Evolutionary conservation across 2,888 invertebrate species (phyloP).

Genomic region (Cryptocheilus praepositus): DNA sequence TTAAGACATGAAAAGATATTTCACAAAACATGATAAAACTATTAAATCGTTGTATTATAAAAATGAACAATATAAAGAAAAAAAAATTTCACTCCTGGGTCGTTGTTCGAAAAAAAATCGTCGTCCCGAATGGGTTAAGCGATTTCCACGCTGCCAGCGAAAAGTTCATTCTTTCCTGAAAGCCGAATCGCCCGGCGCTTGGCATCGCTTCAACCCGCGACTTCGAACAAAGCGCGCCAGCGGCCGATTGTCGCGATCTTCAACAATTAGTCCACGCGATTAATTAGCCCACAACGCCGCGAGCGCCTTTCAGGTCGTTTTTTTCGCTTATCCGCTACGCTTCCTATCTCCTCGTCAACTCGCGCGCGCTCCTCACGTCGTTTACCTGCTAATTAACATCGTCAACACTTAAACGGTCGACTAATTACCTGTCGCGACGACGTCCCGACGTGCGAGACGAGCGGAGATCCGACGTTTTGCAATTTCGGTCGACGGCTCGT

Average conservation of each 20-base stretch:
- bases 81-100: too few species aligned
- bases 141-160: too few species aligned
- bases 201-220: neutral
- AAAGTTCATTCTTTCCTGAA: neutral
- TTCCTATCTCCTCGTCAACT: neutral
- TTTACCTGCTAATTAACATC: conserved; percentile 52
- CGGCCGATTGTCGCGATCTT: too few species aligned
- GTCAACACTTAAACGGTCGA: conserved; percentile 22
- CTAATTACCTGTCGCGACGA: conserved; percentile 41
- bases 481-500: neutral
- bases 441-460: conserved; percentile 22
- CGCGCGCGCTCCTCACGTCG: conserved; percentile 25
- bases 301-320: neutral
- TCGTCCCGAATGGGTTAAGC: too few species aligned
- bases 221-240: neutral
- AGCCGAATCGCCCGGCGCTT: neutral
- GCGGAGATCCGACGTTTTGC: conserved; percentile 5
- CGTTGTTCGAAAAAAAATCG: too few species aligned
- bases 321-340: too few species aligned
- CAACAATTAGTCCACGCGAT: too few species aligned
- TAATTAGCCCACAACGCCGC: too few species aligned
- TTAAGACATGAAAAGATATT: too few species aligned
- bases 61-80: too few species aligned
- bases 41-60: too few species aligned
- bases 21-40: too few species aligned